Evolutionary conservation across 2,888 invertebrate genomes (phyloP).

Genomic region (Sthenelais limicola): DNA sequence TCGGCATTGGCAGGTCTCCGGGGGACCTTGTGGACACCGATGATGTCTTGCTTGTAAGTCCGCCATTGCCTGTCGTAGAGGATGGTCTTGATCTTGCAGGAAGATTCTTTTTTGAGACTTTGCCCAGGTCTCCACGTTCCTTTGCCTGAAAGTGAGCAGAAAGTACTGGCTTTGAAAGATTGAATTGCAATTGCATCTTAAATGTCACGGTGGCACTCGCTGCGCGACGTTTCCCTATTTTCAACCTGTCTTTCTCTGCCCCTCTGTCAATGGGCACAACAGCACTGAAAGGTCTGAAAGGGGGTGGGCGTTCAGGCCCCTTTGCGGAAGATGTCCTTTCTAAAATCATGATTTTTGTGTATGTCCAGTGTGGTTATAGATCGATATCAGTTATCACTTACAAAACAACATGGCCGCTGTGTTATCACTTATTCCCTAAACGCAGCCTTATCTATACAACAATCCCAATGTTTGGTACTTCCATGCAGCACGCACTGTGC

Average conservation of each 20-base stretch:
- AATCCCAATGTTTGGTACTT: no score
- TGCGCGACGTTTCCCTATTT: background rate
- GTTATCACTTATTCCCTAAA: no score
- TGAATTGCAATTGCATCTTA: slow-evolving; percentile 20
- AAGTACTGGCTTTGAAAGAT: slow-evolving; percentile 22
- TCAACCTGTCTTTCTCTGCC: background rate
- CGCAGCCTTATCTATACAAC: no score
- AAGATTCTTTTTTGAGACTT: no score
- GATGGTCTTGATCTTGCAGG: no score
- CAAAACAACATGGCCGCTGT: no score
- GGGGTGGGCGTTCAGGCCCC: slow-evolving; percentile 18
- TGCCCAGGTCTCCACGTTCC: no score
- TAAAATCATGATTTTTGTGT: background rate
- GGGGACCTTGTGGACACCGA: background rate
- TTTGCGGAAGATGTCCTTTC: slow-evolving; percentile 12
- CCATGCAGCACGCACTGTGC: no score
- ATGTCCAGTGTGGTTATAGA: background rate
- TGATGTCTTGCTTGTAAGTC: slow-evolving; percentile 1
- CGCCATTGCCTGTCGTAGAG: no score
- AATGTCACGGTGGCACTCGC: slow-evolving; percentile 16
- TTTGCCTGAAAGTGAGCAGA: slow-evolving; percentile 28
- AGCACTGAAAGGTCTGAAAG: slow-evolving; percentile 19
- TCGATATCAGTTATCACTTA: no score
- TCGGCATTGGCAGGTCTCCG: slow-evolving; percentile 3
- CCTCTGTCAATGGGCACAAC: background rate